Evolutionary conservation across 2,113 vertebrate genomes (phyloP), one percentile per base, ranked within the genome.

Genomic region (Cyprinodon tularosa): DNA sequence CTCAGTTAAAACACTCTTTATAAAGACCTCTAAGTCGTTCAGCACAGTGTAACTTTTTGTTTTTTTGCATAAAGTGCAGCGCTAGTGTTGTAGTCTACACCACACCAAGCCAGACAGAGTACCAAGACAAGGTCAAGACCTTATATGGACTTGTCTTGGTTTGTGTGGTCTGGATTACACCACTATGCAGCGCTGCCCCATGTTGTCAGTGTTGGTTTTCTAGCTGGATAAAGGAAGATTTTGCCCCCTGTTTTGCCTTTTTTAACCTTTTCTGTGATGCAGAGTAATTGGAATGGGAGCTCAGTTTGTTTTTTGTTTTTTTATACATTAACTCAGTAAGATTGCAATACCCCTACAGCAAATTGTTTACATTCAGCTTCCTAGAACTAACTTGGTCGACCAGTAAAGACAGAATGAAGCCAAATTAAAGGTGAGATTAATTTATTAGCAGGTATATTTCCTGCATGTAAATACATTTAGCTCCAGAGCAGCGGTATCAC

Each of bases 241-340:
- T 60, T 74, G 60, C 63, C 47, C 62, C 71, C 77, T 77, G 17
- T 72, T 78, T 87, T 76, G 63, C 70, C 13, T 53, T 68, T 44
- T 75, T 70, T 71, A 40, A 57, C 42, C n/a, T 38, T 72, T 77
- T 78, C 79, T 85, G 76, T 85, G 65, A 74, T 85, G 77, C 59
- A 75, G 66, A 82, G 76, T 78, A 57, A 59, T 80, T 48, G 14
- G 14, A 75, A 47, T 83, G 75, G 83, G 81, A 83, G 79, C 60
- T 12, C 4, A 14, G 62, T 36, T 62, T 3, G 22, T 65, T 37
- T 29, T 29, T 29, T 29, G 29, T 29, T 29, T 29, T 29, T 29
- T 29, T 29, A 29, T 4, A 68, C 37, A 4, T 37, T 40, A 40
- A 64, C 0, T 42, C 61, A 83, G 66, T 39, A 44, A 45, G n/a